Percentiles rank a stretch among this genome's conserved stretches.
phyloP scores from a whole-genome alignment of 2,797 vertebrate genomes.

The Denticeps clupeoides region DNA sequence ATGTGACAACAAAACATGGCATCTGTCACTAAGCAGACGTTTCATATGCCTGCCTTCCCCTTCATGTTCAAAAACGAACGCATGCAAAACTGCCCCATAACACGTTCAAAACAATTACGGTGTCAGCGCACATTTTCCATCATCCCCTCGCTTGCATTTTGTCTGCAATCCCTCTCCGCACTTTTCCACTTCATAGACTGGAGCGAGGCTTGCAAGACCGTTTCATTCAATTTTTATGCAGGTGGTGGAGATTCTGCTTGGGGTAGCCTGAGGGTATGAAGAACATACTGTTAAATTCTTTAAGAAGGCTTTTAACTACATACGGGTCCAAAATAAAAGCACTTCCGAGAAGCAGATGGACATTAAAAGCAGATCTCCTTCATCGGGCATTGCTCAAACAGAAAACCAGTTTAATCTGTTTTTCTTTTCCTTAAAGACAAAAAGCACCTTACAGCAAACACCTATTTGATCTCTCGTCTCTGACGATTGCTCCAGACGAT shows the following conservation, averaged over 20 bases:
- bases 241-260: constrained; percentile 46
- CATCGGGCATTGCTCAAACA: constrained; percentile 21
- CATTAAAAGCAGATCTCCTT: constrained; percentile 35
- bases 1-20: constrained; percentile 55
- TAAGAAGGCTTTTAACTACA: constrained; percentile 56
- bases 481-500: too few relatives aligned
- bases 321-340: constrained; percentile 50
- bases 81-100: constrained; percentile 39
- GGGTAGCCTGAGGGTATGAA: constrained; percentile 47
- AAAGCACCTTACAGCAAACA: too few relatives aligned
- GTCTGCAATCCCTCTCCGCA: constrained; percentile 30
- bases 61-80: constrained; percentile 41
- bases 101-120: constrained; percentile 59
- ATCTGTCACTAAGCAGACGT: constrained; percentile 65
- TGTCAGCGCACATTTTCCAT: constrained; percentile 53
- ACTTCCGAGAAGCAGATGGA: constrained; percentile 37
- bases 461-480: too few relatives aligned
- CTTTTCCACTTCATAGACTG: constrained; percentile 44
- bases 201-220: constrained; percentile 45
- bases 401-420: too few relatives aligned
- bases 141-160: constrained; percentile 35
- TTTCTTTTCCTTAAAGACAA: too few relatives aligned
- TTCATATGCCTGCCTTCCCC: constrained; percentile 49
- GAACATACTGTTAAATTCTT: constrained; percentile 53
- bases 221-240: constrained; percentile 66